These are phyloP conservation scores for Corydoras sp. DNA, from an alignment of 2,113 vertebrate species.

Conservation along the genomic window DNA sequence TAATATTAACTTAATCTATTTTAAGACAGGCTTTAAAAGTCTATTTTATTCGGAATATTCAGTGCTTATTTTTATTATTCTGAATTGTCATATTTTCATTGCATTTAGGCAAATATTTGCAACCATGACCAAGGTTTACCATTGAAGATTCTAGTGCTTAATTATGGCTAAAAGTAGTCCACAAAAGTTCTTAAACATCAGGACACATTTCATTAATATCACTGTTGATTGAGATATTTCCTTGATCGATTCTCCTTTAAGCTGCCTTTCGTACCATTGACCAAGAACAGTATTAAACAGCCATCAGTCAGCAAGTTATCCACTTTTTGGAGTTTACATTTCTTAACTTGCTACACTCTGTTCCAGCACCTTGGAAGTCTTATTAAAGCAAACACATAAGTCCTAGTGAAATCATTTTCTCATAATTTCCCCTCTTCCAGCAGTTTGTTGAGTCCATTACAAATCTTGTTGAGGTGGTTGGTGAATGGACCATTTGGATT, in stretches of 20 bases:
- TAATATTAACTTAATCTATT: too few species aligned
- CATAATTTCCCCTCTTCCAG: conserved; percentile 81
- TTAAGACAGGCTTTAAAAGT: too few species aligned
- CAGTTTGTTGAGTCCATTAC: conserved; percentile 76
- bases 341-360: background rate
- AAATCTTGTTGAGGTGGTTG: conserved; percentile 72
- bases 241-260: background rate
- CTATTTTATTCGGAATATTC: too few species aligned
- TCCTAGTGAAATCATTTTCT: conserved; percentile 26
- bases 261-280: background rate
- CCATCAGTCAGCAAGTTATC: background rate
- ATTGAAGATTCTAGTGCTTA: background rate
- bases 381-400: conserved; percentile 14
- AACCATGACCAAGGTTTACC: too few species aligned
- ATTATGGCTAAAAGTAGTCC: background rate
- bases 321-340: background rate
- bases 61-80: too few species aligned
- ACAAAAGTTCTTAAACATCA: background rate
- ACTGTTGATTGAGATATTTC: background rate
- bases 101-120: too few species aligned
- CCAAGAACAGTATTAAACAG: background rate
- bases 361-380: conserved; percentile 11
- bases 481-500: conserved; percentile 62
- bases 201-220: background rate
- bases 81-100: too few species aligned